Base-by-base conservation (phyloP, 2,888 invertebrate genomes). In the Polyploca ridens region DNA sequence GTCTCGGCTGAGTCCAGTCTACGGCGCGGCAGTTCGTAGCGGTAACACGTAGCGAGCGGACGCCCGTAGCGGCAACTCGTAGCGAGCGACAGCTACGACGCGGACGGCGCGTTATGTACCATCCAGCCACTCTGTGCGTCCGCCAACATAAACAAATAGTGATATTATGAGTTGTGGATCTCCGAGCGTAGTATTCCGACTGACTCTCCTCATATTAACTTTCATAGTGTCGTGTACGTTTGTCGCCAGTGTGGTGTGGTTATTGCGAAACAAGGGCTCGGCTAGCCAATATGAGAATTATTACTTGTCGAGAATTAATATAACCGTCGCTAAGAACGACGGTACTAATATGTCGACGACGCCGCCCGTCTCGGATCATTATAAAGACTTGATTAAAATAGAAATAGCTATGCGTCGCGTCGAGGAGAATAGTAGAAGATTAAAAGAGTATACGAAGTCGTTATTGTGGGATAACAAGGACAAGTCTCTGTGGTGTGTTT, bases 291-390 rank as follows among this genome's bases (percentile, higher is more conserved):
- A 93, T 92, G 94, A 94, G 82, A 94, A 91, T 89, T 94, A 93
- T 89, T 93, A 94, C 91, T 89, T 94, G 89, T 93, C 94, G 90
- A 90, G 93, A 90, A 93, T 94, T 92, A 94, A 94, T 93, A 91
- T 93, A 90, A 94, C 89, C 85, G 78, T 84, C 65, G 84, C 82
- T 76, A 88, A 85, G 76, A 82, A 80, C 76, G 85, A 84, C 69
- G 86, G 84, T 71, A 87, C 82, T 75, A 88, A 87, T 81, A 88
- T 84, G 74, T 85, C 87, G 65, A 84, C 90, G 63, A 68, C 82
- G 71, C 82, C 87, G 67, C 84, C 90, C 46, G 83, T 87, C 71
- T 84, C 91, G 70, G 93, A 93, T 80, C 92, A 93, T 86, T 93
- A 93, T 81, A 93, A 94, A 79, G 93, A 93, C 84, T 90, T 94